Evolutionary conservation across 2,797 vertebrate species (phyloP).

Genomic region (Gymnoscopelus braueri): DNA sequence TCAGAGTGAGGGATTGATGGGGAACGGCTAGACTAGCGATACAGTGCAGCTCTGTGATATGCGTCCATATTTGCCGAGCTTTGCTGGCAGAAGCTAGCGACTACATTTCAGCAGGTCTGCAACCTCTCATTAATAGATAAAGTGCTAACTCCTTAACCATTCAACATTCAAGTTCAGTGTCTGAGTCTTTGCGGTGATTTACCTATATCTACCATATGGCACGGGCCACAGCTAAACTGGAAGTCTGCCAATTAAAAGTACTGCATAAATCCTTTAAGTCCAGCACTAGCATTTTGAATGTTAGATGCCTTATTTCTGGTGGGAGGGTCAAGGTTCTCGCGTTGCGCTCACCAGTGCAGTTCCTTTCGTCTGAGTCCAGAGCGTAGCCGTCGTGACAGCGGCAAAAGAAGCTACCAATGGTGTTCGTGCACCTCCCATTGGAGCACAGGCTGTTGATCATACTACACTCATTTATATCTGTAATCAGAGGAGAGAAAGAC

Average conservation of each 20-base stretch:
- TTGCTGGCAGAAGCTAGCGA: constrained; percentile 12
- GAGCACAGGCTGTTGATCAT: constrained; percentile 95
- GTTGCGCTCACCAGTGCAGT: constrained; percentile 90
- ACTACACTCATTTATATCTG: constrained; percentile 98
- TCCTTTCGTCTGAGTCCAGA: constrained; percentile 95
- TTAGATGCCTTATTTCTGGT: too few relatives aligned
- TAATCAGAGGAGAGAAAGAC: constrained; percentile 1
- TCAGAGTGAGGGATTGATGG: constrained; percentile 48
- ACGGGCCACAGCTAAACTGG: too few relatives aligned
- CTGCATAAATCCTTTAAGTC: too few relatives aligned
- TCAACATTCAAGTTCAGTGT: too few relatives aligned
- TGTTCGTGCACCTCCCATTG: constrained; percentile 95
- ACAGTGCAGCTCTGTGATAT: constrained; percentile 29
- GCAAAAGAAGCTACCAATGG: constrained; percentile 97
- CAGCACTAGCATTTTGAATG: too few relatives aligned
- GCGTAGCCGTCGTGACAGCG: constrained; percentile 94
- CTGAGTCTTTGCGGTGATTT: neutral
- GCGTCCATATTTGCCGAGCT: constrained; percentile 22
- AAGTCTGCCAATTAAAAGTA: too few relatives aligned
- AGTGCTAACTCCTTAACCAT: too few relatives aligned
- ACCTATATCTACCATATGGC: too few relatives aligned
- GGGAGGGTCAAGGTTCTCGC: neutral
- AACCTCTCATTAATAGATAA: neutral
- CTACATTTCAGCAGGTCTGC: neutral
- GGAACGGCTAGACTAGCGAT: constrained; percentile 29